Percentiles rank a stretch among this genome's conserved stretches.
Conservation (phyloP, 2,888 invertebrate species). For the Drosophila anomelani region DNA sequence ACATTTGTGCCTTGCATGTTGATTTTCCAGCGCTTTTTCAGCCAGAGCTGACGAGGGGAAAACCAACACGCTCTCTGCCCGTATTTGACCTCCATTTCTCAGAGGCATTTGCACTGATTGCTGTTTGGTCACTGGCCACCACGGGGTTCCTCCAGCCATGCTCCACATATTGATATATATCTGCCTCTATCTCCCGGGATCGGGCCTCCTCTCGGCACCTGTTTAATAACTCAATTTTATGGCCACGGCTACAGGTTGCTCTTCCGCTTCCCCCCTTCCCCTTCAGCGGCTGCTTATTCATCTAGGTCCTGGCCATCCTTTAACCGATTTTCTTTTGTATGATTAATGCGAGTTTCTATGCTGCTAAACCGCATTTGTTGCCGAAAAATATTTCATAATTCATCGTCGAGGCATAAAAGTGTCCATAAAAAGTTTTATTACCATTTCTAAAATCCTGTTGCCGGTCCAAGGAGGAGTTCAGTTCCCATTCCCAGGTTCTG, state of each 20-base stretch:
- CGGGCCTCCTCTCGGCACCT: constrained; percentile 30
- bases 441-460: constrained; percentile 65
- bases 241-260: constrained; percentile 50
- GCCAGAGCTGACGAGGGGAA: constrained; percentile 1
- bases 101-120: constrained; percentile 59
- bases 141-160: constrained; percentile 11
- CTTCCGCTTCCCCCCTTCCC: not conserved
- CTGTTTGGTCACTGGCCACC: constrained; percentile 46
- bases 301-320: constrained; percentile 62
- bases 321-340: constrained; percentile 50
- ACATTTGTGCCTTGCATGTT: constrained; percentile 56
- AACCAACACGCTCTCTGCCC: constrained; percentile 38
- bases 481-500: constrained; percentile 16
- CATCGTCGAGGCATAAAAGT: constrained; percentile 65
- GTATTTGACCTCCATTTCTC: constrained; percentile 65
- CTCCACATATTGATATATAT: constrained; percentile 19
- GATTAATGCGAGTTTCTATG: constrained; percentile 65
- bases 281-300: constrained; percentile 54
- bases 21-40: constrained; percentile 46
- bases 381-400: constrained; percentile 74
- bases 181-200: not conserved
- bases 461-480: not conserved
- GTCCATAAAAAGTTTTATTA: constrained; percentile 73
- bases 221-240: constrained; percentile 78
- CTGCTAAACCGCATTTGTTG: constrained; percentile 29